Base-by-base conservation (phyloP, 2,113 vertebrate species). In the Alces alces region DNA sequence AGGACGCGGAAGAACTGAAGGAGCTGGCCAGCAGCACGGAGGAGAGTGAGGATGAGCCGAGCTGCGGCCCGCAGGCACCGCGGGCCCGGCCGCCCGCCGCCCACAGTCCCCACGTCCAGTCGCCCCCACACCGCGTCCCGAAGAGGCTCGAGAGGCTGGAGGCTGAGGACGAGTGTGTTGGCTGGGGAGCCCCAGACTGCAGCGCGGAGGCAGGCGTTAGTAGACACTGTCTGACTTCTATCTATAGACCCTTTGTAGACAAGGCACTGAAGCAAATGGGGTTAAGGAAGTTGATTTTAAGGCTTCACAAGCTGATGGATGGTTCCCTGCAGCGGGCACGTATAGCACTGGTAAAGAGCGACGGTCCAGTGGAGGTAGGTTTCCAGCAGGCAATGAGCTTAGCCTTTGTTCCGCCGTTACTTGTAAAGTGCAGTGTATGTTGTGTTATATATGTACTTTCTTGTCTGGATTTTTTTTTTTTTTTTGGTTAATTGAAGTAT, bases 221-320 rank as follows among this genome's bases (percentile, higher is more conserved):
- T 86, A 98, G 99, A 1, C 99, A 99, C 95, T 99, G 99, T 97
- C 99, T 99, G 97, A 99, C 99, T 17, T 99, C 99, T 97, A 99
- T 99, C 98, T 99, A 99, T 98, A 99, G 99, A 54, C 99, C 99
- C 0, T 99, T 99, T 99, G 99, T 99, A 97, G 99, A 99, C 99
- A 99, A 99, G 99, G 99, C 99, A 78, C 99, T 99, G 99, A 99
- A 99, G 98, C 99, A 99, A 98, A 99, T 99, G 99, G 99, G 99
- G 80, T 98, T 99, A 84, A 99, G 99, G 90, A 99, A 99, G 98
- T 98, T 99, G 86, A 99, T 99, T 98, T 98, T 99, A 92, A 99
- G 99, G 98, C 99, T 99, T 96, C 99, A 99, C 99, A 99, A 99
- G 98, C 99, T 99, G 98, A 99, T 99, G 99, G 99, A 99, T 94